Evolutionary conservation across 2,113 vertebrate genomes (phyloP), one percentile per base, ranked within the genome.

Genomic region (Phycodurus eques): DNA sequence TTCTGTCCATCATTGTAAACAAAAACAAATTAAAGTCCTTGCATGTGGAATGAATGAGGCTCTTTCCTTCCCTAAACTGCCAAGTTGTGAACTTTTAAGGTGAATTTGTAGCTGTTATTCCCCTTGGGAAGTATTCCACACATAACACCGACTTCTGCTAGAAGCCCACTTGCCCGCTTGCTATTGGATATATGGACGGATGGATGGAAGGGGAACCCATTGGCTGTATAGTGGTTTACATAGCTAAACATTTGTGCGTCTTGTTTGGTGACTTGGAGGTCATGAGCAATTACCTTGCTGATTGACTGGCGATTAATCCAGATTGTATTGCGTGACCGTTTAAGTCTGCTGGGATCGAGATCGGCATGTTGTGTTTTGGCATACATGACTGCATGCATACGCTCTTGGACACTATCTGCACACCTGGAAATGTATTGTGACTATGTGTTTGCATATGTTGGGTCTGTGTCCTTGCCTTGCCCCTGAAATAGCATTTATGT

Each of bases 401-500:
- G 51, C 19, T 20, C 19, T 53, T 53, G 19, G 51, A 20, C 51
- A 20, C 51, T 53, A 53, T 53, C 51, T n/a, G 19, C 51, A 53
- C 53, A 56, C 53, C 53, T 56, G 53, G 20, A 56, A 56, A 56
- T 56, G 20, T 56, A 56, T 56, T 56, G 53, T 56, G 53, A 56
- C 20, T 53, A 19, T 8, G 51, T 20, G 51, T 2, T 53, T 54
- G 53, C 53, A 22, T 56, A n/a, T 56, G 53, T 56, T 56, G 53
- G 53, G 11, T 56, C 2, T 2, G 53, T 8, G 20, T 60, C 57
- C 22, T 60, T 60, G 57, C 27, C 59, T 61, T 19, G 31, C 7
- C 44, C 44, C 31, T 66, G 44, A 66, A 66, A 66, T 44, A 47
- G 64, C 43, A 17, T 66, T 66, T 27, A 15, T 31, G 19, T 27